Percentiles rank a stretch among this genome's conserved stretches.
phyloP scores from a whole-genome alignment of 1,140 invertebrate genomes.

The Tetragnatha versicolor region DNA sequence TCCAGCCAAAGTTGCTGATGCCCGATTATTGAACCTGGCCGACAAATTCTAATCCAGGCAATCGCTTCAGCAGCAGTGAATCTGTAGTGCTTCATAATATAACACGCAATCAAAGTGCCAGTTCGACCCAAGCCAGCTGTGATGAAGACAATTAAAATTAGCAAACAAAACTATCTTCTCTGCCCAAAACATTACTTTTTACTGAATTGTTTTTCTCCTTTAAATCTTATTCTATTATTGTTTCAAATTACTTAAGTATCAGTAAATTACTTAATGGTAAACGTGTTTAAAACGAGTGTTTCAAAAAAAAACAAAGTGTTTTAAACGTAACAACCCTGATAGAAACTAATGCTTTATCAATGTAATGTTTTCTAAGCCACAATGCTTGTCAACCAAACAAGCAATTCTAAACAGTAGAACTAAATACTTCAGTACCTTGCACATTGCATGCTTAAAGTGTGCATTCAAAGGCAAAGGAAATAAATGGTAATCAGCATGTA shows the following conservation, averaged over 20 bases:
- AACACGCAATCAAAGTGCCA: conserved; percentile 96
- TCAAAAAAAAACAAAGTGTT: not conserved
- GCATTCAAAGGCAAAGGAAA: no score
- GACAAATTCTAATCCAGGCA: conserved; percentile 94
- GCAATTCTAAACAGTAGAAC: no score
- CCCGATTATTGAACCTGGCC: conserved; percentile 97
- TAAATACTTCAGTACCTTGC: no score
- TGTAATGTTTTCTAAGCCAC: no score
- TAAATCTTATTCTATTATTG: no score
- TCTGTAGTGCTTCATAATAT: conserved; percentile 98
- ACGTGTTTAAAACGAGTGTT: not conserved
- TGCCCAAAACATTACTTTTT: not conserved
- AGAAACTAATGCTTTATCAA: no score
- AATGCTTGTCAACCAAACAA: no score
- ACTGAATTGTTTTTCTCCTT: not conserved
- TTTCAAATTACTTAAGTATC: no score
- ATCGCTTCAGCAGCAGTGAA: conserved; percentile 93
- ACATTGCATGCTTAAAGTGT: no score
- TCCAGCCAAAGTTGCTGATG: conserved; percentile 96
- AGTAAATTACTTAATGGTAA: no score
- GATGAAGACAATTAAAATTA: not conserved
- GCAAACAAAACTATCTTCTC: not conserved
- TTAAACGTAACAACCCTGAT: no score
- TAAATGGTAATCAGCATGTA: no score
- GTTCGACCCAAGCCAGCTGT: conserved; percentile 94